Evolutionary conservation across 2,797 vertebrate genomes (phyloP).

Genomic region (Momotus momota): DNA sequence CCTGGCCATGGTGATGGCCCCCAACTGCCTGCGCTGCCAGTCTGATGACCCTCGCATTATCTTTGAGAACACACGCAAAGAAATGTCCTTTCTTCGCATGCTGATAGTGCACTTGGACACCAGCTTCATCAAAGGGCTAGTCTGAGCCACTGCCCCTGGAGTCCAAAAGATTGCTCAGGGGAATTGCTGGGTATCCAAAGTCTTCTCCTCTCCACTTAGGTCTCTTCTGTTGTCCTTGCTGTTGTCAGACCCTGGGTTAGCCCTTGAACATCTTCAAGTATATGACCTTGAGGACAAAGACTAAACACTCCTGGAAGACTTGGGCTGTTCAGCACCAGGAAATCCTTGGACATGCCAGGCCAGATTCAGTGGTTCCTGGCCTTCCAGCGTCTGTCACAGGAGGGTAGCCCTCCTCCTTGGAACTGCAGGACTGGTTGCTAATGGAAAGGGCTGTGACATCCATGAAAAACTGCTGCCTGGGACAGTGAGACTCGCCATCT

Average conservation of each 20-base stretch:
- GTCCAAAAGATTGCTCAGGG: neutral
- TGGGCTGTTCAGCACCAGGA: neutral
- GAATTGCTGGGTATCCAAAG: neutral
- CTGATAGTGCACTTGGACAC: conserved; percentile 93
- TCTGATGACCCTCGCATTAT: conserved; percentile 91
- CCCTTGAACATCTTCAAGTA: neutral
- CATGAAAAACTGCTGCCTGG: neutral
- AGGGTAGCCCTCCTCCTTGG: neutral
- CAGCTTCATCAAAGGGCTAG: conserved; percentile 85
- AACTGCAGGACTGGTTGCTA: neutral
- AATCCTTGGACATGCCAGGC: neutral
- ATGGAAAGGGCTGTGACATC: neutral
- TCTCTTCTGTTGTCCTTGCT: conserved; percentile 16
- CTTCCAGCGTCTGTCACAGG: neutral
- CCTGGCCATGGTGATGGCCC: conserved; percentile 95
- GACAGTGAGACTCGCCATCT: neutral
- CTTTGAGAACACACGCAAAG: conserved; percentile 93
- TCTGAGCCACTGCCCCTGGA: conserved; percentile 68
- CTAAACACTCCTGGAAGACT: neutral
- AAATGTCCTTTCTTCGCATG: conserved; percentile 94
- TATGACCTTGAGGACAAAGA: neutral
- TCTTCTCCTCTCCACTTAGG: neutral
- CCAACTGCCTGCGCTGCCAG: conserved; percentile 92
- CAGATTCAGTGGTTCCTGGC: neutral
- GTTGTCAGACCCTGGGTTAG: neutral